Evolutionary conservation across 2,113 vertebrate species (phyloP), one percentile per base, ranked within the genome.

Genomic region (Aspidoscelis tigris): DNA sequence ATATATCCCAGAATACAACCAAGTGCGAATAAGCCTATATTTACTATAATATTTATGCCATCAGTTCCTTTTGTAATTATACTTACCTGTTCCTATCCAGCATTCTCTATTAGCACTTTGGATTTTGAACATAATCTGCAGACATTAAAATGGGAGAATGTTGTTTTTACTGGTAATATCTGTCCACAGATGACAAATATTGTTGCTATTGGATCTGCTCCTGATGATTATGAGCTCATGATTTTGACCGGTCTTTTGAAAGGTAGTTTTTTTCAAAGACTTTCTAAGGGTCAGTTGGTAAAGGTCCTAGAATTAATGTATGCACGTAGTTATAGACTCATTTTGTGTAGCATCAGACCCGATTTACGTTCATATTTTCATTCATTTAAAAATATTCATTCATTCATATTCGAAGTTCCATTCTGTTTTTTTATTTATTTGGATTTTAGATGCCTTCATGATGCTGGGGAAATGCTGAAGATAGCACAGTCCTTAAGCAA

Each of bases 381-480:
- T 83, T 53, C 22, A 26, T 69, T 71, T 55, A 55, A 58, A 78
- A 1, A n/a, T 33, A 33, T 33, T 33, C 33, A 33, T 33, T 33
- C 33, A 33, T 33, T 7, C 2, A 69, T 16, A n/a, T 20, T 70
- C 44, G 21, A 58, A 1, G 3, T 50, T 50, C 73, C 61, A 50
- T 7, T 18, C 14, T 61, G 58, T 1, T 61, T 18, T 0, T 88
- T 1, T 87, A 91, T 89, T 93, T 14, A 43, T 61, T 74, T 88
- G 50, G 41, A 91, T 80, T 86, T 58, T 94, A 99, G 98, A 84
- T 98, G 97, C 93, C 95, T 94, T 89, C 96, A 98, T 84, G 98
- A 99, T 95, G 96, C 97, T 47, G 97, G 98, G 84, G 95, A 97
- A 84, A 94, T 99, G 88, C 87, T 98, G 93, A 98, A 96, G 92